A percentile compares a stretch with the other conserved stretches of the same genome.
Conservation (phyloP, 2,888 invertebrate genomes). For the Phyto melanocephala region DNA sequence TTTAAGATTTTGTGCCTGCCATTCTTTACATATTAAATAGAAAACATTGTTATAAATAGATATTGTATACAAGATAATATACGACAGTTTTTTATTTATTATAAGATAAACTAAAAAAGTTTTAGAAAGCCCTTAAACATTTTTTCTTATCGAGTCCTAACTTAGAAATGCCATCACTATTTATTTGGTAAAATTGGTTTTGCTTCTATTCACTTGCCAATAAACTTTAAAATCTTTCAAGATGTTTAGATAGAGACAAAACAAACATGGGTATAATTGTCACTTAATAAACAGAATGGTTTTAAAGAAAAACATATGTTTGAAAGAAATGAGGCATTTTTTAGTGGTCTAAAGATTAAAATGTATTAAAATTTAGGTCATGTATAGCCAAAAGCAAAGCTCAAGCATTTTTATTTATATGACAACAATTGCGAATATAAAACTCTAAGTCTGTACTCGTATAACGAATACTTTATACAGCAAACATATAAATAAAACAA, state of each 20-base stretch:
- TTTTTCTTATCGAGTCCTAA: not conserved
- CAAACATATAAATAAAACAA: no score
- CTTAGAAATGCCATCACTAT: not conserved
- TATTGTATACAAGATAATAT: no score
- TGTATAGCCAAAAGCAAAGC: no score
- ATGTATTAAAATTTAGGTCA: not conserved
- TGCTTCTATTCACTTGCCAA: not conserved
- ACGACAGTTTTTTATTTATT: no score
- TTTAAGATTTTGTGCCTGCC: no score
- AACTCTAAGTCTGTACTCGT: no score
- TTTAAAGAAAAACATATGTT: not conserved
- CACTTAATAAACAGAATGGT: not conserved
- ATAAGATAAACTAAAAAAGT: not conserved
- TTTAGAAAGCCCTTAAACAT: not conserved
- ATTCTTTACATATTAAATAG: no score
- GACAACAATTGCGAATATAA: no score
- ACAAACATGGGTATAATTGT: not conserved
- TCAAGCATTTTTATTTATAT: no score
- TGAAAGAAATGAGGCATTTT: not conserved
- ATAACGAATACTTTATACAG: no score
- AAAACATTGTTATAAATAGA: no score
- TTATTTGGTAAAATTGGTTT: not conserved
- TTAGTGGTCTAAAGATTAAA: not conserved
- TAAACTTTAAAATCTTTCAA: not conserved
- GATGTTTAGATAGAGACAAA: not conserved